Evolutionary conservation across 1,140 invertebrate species (phyloP).

Genomic region (Maconellicoccus hirsutus): DNA sequence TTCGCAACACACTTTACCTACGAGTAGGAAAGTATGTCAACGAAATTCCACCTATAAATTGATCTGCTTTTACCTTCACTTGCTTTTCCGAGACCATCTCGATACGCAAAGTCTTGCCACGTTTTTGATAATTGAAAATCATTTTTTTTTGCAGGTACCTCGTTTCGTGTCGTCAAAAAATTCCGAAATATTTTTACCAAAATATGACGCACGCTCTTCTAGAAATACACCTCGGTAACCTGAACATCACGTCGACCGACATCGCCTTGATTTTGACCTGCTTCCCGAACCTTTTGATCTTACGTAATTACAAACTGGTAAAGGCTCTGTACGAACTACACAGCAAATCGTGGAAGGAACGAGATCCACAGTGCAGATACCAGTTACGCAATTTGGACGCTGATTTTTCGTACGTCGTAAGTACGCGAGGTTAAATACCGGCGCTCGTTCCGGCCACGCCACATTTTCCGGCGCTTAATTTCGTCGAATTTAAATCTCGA

Average conservation of each 20-base stretch:
- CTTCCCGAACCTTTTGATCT: conserved; percentile 27
- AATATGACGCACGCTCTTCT: conserved; percentile 14
- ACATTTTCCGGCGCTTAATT: too few relatives aligned
- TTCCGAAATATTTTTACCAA: not conserved
- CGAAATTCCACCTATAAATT: too few relatives aligned
- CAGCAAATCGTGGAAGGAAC: conserved; percentile 28
- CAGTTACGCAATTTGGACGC: conserved; percentile 32
- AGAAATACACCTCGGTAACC: conserved; percentile 30
- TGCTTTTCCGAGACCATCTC: too few relatives aligned
- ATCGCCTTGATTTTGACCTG: conserved; percentile 27
- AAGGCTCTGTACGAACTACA: conserved; percentile 30
- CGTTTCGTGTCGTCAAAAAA: not conserved
- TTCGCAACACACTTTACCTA: too few relatives aligned
- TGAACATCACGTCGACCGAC: conserved; percentile 26
- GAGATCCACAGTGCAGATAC: conserved; percentile 27
- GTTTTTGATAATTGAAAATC: too few relatives aligned
- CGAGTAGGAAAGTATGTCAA: too few relatives aligned
- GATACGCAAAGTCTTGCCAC: too few relatives aligned
- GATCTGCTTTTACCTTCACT: too few relatives aligned
- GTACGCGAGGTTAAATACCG: not conserved
- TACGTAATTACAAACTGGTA: conserved; percentile 32
- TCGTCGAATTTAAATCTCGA: too few relatives aligned
- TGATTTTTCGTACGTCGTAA: conserved; percentile 34
- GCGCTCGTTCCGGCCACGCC: too few relatives aligned
- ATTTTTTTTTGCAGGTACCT: too few relatives aligned